Evolutionary conservation across 2,113 vertebrate species (phyloP), one percentile per base, ranked within the genome.

Genomic region (Lanius collurio): DNA sequence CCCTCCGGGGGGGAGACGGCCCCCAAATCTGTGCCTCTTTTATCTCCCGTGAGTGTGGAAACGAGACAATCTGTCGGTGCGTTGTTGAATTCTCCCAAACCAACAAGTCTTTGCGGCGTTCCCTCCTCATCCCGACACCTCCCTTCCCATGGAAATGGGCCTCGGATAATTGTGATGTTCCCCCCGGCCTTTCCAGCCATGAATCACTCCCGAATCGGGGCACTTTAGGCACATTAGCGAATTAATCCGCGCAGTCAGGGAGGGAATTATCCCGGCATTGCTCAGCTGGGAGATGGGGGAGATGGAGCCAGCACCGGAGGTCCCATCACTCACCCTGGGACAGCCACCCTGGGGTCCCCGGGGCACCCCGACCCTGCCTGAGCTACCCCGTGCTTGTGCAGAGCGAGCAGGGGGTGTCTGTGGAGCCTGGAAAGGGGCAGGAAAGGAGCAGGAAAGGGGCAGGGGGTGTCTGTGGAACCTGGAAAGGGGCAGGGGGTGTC

Each of bases 151-250:
- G 85, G 82, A 74, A 93, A 77, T 30, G 68, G 63, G 47, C 53
- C 65, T 55, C 17, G 59, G 87, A 50, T 83, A 80, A 83, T 83
- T 91, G 85, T 23, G 59, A 76, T 73, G 91, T 80, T 74, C 77
- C 90, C 78, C 62, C 26, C 70, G 69, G 93, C 95, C 93, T 55
- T 46, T 28, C 35, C 53, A 23, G 46, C 91, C 11, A 47, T 92
- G 89, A 92, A 90, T 96, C 93, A 87, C 81, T 81, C 75, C 33
- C 2, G 35, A 14, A 44, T 41, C 35, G 10, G 77, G 78, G 89
- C 93, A 92, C 89, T 92, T 96, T 74, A 46, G 57, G 86, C 89
- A 26, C 93, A 80, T 94, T 83, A 93, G 64, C 7, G 68, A 93
- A 93, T 93, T 87, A 92, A 93, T 95, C 78, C 85, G 31, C 35